These are phyloP conservation scores for Limnephilus auricula DNA, from an alignment of 2,888 invertebrate genomes.

Conservation along the genomic window DNA sequence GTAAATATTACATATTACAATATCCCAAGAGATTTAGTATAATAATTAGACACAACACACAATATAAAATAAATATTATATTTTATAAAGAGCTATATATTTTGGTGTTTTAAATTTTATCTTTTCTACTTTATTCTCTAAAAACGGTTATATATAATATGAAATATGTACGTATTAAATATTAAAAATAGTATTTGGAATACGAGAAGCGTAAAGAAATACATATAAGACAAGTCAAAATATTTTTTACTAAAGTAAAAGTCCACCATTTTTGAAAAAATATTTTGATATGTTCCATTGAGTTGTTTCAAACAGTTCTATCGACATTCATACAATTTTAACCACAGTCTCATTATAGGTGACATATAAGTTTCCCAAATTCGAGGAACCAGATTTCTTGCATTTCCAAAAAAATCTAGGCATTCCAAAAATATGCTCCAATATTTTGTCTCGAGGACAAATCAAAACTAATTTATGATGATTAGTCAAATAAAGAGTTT, in stretches of 20 bases:
- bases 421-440: no score
- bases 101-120: conserved; percentile 60
- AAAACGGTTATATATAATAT: not conserved
- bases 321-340: not conserved
- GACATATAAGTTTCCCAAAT: not conserved
- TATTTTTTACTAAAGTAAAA: not conserved
- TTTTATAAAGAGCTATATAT: conserved; percentile 49
- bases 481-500: no score
- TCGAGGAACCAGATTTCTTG: not conserved
- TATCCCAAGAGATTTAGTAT: not conserved
- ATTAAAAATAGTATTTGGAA: not conserved
- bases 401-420: not conserved
- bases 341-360: not conserved
- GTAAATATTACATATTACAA: not conserved
- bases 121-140: conserved; percentile 34
- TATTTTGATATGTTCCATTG: conserved; percentile 12
- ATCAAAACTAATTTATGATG: no score
- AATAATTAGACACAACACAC: not conserved
- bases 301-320: not conserved
- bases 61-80: not conserved
- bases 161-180: not conserved
- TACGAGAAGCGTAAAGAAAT: not conserved
- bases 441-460: no score
- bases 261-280: not conserved
- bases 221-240: not conserved